These are phyloP conservation scores for Drosophila vallismaia DNA, from an alignment of 2,888 invertebrate genomes.

Conservation along the genomic window DNA sequence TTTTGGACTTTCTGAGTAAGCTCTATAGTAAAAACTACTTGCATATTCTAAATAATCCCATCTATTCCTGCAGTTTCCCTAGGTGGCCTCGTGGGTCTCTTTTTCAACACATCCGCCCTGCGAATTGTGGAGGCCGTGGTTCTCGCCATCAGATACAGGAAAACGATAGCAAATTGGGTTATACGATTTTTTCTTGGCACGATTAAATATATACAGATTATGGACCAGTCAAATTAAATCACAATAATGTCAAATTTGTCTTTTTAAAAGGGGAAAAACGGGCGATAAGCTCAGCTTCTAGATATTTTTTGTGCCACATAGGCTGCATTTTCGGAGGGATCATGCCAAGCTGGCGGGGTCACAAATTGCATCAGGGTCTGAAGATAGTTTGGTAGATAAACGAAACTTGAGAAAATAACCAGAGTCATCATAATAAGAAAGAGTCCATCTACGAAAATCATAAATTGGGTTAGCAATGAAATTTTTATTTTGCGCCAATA, in stretches of 20 bases:
- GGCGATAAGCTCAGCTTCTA: constrained; percentile 53
- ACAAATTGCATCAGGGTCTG: constrained; percentile 79
- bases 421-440: constrained; percentile 84
- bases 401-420: constrained; percentile 85
- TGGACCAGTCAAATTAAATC: constrained; percentile 62
- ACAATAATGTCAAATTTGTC: constrained; percentile 57
- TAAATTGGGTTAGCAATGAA: background rate
- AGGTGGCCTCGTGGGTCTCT: constrained; percentile 82
- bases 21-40: background rate
- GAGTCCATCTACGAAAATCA: constrained; percentile 83
- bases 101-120: constrained; percentile 80
- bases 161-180: constrained; percentile 52
- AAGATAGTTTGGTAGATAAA: constrained; percentile 86
- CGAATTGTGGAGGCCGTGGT: constrained; percentile 73
- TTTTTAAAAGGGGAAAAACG: constrained; percentile 33
- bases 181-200: constrained; percentile 55
- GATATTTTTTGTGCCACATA: constrained; percentile 75
- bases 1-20: constrained; percentile 88
- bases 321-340: constrained; percentile 24
- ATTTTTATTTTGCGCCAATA: background rate
- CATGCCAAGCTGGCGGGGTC: constrained; percentile 65
- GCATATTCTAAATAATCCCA: background rate
- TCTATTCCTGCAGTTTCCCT: constrained; percentile 78
- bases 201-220: constrained; percentile 62
- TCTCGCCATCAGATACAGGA: constrained; percentile 54